Evolutionary conservation across 1,140 invertebrate species (phyloP).

Genomic region (Calosoma granatense): DNA sequence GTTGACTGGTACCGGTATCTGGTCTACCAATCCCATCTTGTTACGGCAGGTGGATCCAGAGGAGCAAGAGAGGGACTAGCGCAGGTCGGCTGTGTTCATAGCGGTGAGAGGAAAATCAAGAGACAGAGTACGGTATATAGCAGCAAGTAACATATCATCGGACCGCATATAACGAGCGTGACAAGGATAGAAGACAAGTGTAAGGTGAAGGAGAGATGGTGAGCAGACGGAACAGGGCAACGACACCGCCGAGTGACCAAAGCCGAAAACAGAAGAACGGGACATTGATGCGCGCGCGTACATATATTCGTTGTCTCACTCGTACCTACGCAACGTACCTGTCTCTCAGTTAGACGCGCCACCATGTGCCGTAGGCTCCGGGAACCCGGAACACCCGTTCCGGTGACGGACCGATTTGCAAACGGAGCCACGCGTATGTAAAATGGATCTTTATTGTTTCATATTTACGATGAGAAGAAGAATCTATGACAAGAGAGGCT

Average conservation of each 20-base stretch:
- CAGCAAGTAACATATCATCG: too few species aligned
- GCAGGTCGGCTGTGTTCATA: neutral
- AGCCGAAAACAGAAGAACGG: constrained; percentile 13
- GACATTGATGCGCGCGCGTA: constrained; percentile 3
- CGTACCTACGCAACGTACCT: neutral
- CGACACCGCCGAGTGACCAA: constrained; percentile 16
- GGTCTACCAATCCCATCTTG: constrained; percentile 22
- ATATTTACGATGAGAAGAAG: too few species aligned
- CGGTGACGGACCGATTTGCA: neutral
- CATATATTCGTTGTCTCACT: neutral
- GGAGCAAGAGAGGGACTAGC: constrained; percentile 7
- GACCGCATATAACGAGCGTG: too few species aligned
- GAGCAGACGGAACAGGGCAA: constrained; percentile 22
- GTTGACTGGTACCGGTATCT: constrained; percentile 12
- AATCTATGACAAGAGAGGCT: too few species aligned
- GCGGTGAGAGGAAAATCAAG: neutral
- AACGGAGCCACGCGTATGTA: neutral
- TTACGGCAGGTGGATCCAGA: constrained; percentile 23
- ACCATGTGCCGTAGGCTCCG: neutral
- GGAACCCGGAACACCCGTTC: neutral
- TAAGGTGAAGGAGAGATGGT: constrained; percentile 15
- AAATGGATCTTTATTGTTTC: too few species aligned
- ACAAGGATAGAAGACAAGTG: neutral
- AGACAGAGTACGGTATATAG: too few species aligned
- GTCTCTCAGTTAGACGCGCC: neutral